phyloP scores from a whole-genome alignment of 2,888 invertebrate species.

The Priocnemis perturbator region DNA sequence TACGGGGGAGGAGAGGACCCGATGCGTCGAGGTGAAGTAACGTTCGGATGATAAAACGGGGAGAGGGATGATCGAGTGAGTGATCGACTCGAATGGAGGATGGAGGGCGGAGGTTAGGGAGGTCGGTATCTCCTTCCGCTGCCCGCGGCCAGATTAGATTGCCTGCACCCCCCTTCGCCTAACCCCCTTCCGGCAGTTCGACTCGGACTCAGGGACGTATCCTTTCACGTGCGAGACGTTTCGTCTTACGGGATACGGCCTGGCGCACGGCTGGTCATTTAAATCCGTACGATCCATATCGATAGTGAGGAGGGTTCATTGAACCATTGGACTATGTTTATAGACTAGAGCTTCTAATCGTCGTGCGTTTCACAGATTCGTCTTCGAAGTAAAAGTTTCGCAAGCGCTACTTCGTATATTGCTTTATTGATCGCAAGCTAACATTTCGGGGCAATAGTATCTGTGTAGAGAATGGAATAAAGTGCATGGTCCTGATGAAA shows the following conservation, averaged over 20 bases:
- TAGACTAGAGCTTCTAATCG: too few species aligned
- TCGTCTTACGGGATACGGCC: background rate
- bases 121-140: constrained; percentile 54
- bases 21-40: constrained; percentile 17
- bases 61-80: constrained; percentile 64
- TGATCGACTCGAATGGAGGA: constrained; percentile 59
- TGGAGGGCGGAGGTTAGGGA: constrained; percentile 41
- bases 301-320: too few species aligned
- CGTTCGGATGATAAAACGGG: constrained; percentile 49
- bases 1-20: constrained; percentile 8
- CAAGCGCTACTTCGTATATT: too few species aligned
- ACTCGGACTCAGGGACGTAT: constrained; percentile 28
- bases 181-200: constrained; percentile 16
- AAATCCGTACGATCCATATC: too few species aligned
- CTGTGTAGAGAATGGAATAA: too few species aligned
- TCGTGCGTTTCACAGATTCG: too few species aligned
- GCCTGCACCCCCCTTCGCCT: constrained; percentile 56
- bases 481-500: background rate
- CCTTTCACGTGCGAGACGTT: constrained; percentile 41
- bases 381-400: too few species aligned
- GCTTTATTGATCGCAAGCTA: too few species aligned
- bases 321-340: too few species aligned
- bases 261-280: too few species aligned
- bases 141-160: constrained; percentile 69
- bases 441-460: too few species aligned